Percentiles rank a stretch among this genome's conserved stretches.
phyloP scores from a whole-genome alignment of 2,888 invertebrate species.

The Petrolisthes cinctipes region DNA sequence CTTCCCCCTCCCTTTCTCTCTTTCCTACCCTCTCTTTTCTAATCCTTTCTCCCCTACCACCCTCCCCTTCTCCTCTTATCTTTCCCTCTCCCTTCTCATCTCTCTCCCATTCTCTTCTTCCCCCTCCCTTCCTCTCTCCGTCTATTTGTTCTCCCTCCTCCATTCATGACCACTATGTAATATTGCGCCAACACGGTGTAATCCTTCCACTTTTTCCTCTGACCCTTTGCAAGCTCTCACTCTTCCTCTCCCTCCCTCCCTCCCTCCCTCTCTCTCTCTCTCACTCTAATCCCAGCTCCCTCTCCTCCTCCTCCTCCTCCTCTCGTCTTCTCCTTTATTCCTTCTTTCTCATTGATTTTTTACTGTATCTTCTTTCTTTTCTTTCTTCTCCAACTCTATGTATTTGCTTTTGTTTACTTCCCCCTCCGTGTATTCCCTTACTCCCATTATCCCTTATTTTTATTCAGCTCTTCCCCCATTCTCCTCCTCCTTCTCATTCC shows the following conservation, averaged over 20 bases:
- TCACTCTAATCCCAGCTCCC: background rate
- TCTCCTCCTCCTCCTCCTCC: background rate
- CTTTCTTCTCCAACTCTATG: background rate
- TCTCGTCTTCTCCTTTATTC: background rate
- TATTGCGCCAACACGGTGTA: background rate
- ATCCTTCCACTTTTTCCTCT: background rate
- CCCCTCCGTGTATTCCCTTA: background rate
- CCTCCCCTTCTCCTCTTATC: too few species aligned
- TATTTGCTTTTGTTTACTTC: background rate
- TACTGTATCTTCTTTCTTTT: background rate
- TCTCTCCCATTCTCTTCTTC: background rate
- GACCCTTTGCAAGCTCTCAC: background rate
- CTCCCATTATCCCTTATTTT: background rate
- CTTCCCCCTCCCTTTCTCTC: too few species aligned
- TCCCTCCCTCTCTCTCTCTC: too few species aligned
- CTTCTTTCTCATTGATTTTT: background rate
- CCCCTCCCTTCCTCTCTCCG: background rate
- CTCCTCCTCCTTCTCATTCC: background rate
- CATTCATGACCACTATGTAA: background rate
- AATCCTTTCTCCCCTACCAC: too few species aligned
- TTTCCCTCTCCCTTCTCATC: background rate
- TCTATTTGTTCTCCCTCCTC: background rate
- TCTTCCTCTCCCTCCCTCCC: background rate
- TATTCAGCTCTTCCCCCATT: background rate
- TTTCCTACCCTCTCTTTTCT: too few species aligned